Evolutionary conservation across 2,888 invertebrate genomes (phyloP), one percentile per base, ranked within the genome.

Genomic region (Protodeltote pygarga): DNA sequence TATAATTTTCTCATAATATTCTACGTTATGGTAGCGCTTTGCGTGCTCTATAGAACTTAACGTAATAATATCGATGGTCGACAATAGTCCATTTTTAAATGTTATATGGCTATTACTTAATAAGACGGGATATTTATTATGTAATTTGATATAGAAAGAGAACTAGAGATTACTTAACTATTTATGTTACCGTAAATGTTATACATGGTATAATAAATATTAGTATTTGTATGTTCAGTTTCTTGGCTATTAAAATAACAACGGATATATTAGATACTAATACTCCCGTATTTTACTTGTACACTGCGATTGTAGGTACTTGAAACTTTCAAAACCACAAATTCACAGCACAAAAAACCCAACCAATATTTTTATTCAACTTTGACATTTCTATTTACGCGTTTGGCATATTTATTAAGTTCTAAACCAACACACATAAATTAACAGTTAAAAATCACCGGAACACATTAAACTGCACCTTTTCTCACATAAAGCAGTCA

Each of bases 1-100:
- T 77, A 85, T 84, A 81, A 83, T 85, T 81, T 80, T 75, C 76
- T 76, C 76, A 75, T 84, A 83, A 81, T 71, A 65, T 72, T 45
- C 62, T 42, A 60, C 52, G 70, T 55, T 64, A 63, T 70, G 65
- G 63, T 58, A 50, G 50, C 21, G 45, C 50, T 25, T 52, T 58
- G 66, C 52, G 57, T 69, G 57, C 41, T 61, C 53, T 59, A 66
- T 65, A 9, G 35, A 52, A 13, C 32, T 51, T 49, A 52, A 47
- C 54, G 47, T 60, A 67, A 44, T 62, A 52, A 49, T 50, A 46
- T 47, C 23, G 24, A 33, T 41, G 27, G 32, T 14, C 32, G 23
- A 64, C 50, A 55, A 67, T 53, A 24, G 44, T 21, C 35, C 29
- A 32, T 51, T 47, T 65, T 47, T 50, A 41, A 42, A 53, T 48